phyloP scores from a whole-genome alignment of 2,888 invertebrate genomes.

The Conus canariensis region DNA sequence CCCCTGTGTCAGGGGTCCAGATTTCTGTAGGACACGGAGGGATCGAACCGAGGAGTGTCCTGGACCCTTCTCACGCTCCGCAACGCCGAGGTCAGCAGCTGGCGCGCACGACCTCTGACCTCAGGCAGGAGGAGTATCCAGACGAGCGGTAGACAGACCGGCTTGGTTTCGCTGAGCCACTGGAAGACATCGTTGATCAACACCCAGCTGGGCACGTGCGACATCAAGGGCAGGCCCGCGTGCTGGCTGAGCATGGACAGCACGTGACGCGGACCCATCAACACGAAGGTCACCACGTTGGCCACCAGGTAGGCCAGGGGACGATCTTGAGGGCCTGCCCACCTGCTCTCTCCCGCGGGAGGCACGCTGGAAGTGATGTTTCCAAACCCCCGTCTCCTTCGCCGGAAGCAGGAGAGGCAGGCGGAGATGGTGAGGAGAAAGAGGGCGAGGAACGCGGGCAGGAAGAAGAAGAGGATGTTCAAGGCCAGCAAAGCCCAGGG shows the following conservation, averaged over 20 bases:
- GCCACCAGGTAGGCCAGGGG: background rate
- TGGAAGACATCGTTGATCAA: background rate
- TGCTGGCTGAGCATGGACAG: background rate
- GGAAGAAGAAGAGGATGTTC: constrained; percentile 22
- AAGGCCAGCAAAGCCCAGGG: background rate
- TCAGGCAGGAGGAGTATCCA: constrained; percentile 20
- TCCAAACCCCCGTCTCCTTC: background rate
- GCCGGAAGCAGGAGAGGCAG: background rate
- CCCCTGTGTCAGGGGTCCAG: background rate
- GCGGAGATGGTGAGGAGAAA: background rate
- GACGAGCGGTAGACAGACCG: constrained; percentile 6
- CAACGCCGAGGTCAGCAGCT: background rate
- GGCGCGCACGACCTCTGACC: background rate
- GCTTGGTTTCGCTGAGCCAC: background rate
- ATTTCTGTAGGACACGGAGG: constrained; percentile 12
- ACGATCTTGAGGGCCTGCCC: background rate
- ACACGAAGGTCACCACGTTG: constrained; percentile 3
- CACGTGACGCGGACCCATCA: constrained; percentile 4
- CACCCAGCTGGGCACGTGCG: background rate
- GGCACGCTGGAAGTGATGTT: background rate
- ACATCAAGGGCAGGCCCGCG: background rate
- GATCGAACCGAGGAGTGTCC: background rate
- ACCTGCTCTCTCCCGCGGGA: background rate
- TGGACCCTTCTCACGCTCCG: background rate
- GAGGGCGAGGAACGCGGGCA: background rate